Base-by-base conservation (phyloP, 1,140 invertebrate genomes). In the Aleiodes sp. region DNA sequence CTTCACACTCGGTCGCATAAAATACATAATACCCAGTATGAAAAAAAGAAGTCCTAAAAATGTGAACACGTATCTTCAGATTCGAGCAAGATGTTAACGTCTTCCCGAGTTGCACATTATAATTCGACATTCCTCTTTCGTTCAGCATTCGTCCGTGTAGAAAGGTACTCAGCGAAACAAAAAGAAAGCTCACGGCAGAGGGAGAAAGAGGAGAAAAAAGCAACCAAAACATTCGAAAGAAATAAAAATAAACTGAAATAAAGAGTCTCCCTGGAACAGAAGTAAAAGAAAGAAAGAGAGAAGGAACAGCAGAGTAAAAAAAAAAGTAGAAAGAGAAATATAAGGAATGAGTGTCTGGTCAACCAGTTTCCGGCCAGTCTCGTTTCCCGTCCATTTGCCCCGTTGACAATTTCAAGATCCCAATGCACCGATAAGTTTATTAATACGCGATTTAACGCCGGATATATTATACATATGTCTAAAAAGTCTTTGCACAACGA, bases 381-480 rank as follows among this genome's bases (percentile, higher is more conserved):
- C 68, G 66, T 64, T 60, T 73, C 65, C 68, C 56, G 73, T 57
- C 60, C 66, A 72, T 78, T 71, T 46, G 37, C 60, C 64, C 68
- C 41, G 70, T 70, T 74, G 68, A 76, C 46, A 76, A 73, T 73
- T 73, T 73, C 70, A 68, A 72, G 73, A 76, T 76, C 66, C 35
- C 63, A 61, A 59, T 57, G 57, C 24, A 65, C 37, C 57, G 71
- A 76, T 73, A 73, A 72, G 66, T 65, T 67, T 70, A 70, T 65
- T 67, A 73, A 73, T 73, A 69, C 70, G 67, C 71, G 64, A 73
- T 73, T 73, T 70, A 52, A 72, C 67, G 68, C 67, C 66, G 71
- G 71, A 66, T 73, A 70, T 67, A 67, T 52, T 21, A 62, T 61
- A 65, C 71, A 29, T 61, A 16, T n/a, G 39, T 16, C 37, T n/a